phyloP scores from a whole-genome alignment of 2,888 invertebrate species.

The Drosophila recens region DNA sequence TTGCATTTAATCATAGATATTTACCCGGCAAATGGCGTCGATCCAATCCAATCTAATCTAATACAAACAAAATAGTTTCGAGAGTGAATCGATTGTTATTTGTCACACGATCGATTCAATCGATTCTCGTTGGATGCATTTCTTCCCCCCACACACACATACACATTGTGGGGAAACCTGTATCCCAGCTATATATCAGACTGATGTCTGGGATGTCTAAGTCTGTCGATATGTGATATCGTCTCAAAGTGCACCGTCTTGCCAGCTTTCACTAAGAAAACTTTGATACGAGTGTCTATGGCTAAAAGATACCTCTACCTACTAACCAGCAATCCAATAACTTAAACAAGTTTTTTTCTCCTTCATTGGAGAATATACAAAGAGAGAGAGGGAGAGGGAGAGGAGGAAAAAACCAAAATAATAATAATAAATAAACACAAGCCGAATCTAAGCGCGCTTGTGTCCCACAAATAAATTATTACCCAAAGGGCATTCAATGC shows the following conservation, averaged over 20 bases:
- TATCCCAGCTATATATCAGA: slow-evolving; percentile 63
- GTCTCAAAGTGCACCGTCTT: slow-evolving; percentile 56
- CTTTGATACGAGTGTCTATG: slow-evolving; percentile 48
- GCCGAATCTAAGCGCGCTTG: slow-evolving; percentile 71
- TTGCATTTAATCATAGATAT: slow-evolving; percentile 72
- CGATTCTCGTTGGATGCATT: slow-evolving; percentile 23
- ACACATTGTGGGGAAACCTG: slow-evolving; percentile 42
- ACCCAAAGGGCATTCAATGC: slow-evolving; percentile 83
- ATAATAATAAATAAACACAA: slow-evolving; percentile 67
- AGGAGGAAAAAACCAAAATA: slow-evolving; percentile 40
- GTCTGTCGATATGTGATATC: slow-evolving; percentile 53
- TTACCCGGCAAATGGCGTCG: slow-evolving; percentile 49
- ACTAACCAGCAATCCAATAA: slow-evolving; percentile 67
- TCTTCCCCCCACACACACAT: slow-evolving; percentile 34
- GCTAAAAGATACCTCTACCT: slow-evolving; percentile 61
- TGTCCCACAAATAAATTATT: slow-evolving; percentile 82
- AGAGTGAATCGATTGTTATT: slow-evolving; percentile 37
- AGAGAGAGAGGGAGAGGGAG: not conserved
- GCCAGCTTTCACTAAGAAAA: slow-evolving; percentile 74
- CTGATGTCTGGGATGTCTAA: slow-evolving; percentile 23
- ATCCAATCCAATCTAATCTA: slow-evolving; percentile 42
- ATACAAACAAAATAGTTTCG: slow-evolving; percentile 14
- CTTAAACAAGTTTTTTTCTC: slow-evolving; percentile 59
- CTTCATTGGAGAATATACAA: slow-evolving; percentile 8
- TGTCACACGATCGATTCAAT: slow-evolving; percentile 79